These are phyloP conservation scores for Drosophila yooni DNA, from an alignment of 2,888 invertebrate species.

Conservation along the genomic window DNA sequence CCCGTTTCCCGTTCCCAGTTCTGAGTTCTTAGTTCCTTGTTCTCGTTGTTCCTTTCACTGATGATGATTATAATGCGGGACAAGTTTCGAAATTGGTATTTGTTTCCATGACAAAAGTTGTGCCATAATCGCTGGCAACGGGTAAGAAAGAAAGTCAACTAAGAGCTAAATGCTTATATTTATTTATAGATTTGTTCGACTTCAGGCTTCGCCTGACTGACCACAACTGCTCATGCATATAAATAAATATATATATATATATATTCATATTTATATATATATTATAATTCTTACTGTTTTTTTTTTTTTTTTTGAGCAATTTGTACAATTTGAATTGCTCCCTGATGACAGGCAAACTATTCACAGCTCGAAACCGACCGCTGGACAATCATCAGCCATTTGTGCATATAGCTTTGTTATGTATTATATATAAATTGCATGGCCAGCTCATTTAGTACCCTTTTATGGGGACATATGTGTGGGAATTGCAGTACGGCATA, in stretches of 20 bases:
- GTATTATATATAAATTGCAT: conserved; percentile 11
- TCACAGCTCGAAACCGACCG: conserved; percentile 12
- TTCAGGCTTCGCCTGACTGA: conserved; percentile 3
- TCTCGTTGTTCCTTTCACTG: conserved; percentile 32
- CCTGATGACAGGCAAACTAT: conserved; percentile 13
- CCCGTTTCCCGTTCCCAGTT: background rate
- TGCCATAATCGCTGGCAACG: conserved; percentile 53
- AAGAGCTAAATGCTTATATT: conserved; percentile 45
- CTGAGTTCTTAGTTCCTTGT: conserved; percentile 6
- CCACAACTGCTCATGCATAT: background rate
- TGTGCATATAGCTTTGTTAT: background rate
- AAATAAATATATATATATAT: background rate
- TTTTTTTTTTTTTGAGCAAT: background rate
- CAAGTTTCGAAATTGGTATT: conserved; percentile 55
- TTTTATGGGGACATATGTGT: conserved; percentile 8
- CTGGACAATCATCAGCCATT: conserved; percentile 7
- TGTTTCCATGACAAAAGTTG: conserved; percentile 66
- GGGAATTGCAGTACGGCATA: conserved; percentile 4
- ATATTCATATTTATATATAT: background rate
- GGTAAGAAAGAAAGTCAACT: conserved; percentile 34
- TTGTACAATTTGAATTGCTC: conserved; percentile 2
- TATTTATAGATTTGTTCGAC: conserved; percentile 56
- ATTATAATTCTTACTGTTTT: background rate
- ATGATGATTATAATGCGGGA: conserved; percentile 47
- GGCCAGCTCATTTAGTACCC: conserved; percentile 2